Evolutionary conservation across 2,797 vertebrate species (phyloP).

Genomic region (Mormyrops attenuatus): DNA sequence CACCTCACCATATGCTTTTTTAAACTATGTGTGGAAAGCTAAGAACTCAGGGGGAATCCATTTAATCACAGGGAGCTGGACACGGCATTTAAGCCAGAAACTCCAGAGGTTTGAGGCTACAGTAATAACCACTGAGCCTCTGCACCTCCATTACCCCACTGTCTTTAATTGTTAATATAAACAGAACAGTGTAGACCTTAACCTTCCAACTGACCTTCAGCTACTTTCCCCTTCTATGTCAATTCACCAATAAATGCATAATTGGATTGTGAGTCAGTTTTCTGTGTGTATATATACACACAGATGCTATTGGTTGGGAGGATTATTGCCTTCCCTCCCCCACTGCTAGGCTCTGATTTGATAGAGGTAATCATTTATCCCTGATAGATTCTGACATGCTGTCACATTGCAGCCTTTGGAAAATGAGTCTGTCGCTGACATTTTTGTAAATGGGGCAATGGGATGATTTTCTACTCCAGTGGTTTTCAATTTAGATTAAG

Average conservation of each 20-base stretch:
- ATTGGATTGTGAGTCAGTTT: neutral
- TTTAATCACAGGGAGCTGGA: neutral
- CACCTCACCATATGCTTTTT: neutral
- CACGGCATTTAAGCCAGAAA: neutral
- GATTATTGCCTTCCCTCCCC: neutral
- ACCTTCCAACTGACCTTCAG: neutral
- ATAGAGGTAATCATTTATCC: constrained; percentile 31
- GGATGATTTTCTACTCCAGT: constrained; percentile 28
- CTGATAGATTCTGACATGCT: constrained; percentile 25
- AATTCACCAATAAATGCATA: neutral
- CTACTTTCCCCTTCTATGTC: neutral
- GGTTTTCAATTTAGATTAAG: constrained; percentile 32
- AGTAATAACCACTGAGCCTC: neutral
- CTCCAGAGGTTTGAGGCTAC: neutral
- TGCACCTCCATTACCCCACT: neutral
- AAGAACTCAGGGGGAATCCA: neutral
- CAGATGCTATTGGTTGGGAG: neutral
- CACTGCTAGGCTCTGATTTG: constrained; percentile 15
- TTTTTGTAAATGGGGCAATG: constrained; percentile 29
- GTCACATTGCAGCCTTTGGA: constrained; percentile 13
- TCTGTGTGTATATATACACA: neutral
- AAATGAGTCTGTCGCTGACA: constrained; percentile 24
- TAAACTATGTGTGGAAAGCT: neutral
- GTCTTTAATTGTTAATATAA: neutral
- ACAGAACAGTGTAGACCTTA: neutral